Base-by-base conservation (phyloP, 2,113 vertebrate species). In the Trochalopteron elliotii region DNA sequence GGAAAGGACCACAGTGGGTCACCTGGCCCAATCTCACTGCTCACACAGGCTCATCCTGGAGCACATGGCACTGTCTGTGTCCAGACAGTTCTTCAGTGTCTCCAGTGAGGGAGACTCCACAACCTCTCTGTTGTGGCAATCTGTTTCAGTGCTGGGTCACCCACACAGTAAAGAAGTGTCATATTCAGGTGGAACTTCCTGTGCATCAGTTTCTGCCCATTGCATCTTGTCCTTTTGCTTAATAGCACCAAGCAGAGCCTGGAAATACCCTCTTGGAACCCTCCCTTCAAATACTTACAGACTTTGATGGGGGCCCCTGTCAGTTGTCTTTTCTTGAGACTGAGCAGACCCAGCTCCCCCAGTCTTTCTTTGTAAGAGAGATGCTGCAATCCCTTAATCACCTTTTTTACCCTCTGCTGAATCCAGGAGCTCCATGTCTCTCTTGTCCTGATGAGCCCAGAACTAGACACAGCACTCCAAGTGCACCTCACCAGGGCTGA, bases 161-260 rank as follows among this genome's bases (percentile, higher is more conserved):
- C 24, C 25, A 61, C n/a, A 55, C 11, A 53, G 31, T 61, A 15
- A 55, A 82, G 42, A 72, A 33, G 24, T 0, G n/a, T 55, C 30
- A 1, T 61, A 7, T 61, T 75, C 61, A 61, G 22, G 17, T 60
- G 45, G 39, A 75, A 76, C 8, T 55, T 76, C 14, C n/a, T 49
- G 21, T 69, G 47, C 40, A 27, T 42, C 14, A 11, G 9, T 47
- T 76, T 68, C 60, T 75, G 55, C 9, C 61, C 0, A 0, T 9
- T 89, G 28, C 21, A 1, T 55, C 47, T 10, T 31, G 39, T 68
- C 39, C 47, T 67, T 5, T 17, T 50, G 52, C 44, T 39, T 10
- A 1, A 4, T 21, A 55, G 14, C 30, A 49, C 12, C 0, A 0
- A 55, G 39, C 12, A 75, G n/a, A 60, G 23, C 45, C 60, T 60